These are phyloP conservation scores for Paguma larvata DNA, from an alignment of 2,797 vertebrate species.

Conservation along the genomic window DNA sequence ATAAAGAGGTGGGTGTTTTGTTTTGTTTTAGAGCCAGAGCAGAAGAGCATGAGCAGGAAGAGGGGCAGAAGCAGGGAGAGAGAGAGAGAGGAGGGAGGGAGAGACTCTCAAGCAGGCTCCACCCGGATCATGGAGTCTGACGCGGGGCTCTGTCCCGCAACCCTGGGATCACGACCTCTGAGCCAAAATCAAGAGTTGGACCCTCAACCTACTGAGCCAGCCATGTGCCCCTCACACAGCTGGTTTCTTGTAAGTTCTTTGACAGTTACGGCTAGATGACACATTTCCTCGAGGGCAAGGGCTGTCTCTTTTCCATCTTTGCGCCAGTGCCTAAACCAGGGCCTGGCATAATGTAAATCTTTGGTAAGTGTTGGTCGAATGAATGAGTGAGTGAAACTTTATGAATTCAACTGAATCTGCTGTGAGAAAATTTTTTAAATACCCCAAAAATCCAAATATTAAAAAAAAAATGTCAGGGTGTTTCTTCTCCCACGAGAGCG, in stretches of 20 bases:
- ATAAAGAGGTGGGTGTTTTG: too few species aligned
- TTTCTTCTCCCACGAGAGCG: background rate
- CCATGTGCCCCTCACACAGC: background rate
- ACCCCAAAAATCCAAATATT: background rate
- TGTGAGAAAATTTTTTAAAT: background rate
- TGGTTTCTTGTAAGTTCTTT: background rate
- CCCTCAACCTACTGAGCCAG: too few species aligned
- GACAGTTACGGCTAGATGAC: background rate
- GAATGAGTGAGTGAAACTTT: background rate
- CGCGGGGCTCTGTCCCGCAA: too few species aligned
- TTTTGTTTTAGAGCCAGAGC: too few species aligned
- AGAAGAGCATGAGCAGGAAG: too few species aligned
- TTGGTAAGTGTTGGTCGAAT: background rate
- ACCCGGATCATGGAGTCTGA: too few species aligned
- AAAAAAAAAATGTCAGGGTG: background rate
- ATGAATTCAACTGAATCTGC: background rate
- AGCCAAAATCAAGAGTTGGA: too few species aligned
- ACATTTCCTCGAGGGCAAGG: background rate
- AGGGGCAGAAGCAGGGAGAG: too few species aligned
- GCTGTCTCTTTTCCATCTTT: background rate
- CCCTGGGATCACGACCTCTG: too few species aligned
- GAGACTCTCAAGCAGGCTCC: too few species aligned
- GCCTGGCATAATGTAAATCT: background rate
- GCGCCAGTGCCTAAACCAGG: background rate
- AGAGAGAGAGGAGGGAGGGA: too few species aligned